Base-by-base conservation (phyloP, 2,888 invertebrate species). In the Hypolimnas misippus region DNA sequence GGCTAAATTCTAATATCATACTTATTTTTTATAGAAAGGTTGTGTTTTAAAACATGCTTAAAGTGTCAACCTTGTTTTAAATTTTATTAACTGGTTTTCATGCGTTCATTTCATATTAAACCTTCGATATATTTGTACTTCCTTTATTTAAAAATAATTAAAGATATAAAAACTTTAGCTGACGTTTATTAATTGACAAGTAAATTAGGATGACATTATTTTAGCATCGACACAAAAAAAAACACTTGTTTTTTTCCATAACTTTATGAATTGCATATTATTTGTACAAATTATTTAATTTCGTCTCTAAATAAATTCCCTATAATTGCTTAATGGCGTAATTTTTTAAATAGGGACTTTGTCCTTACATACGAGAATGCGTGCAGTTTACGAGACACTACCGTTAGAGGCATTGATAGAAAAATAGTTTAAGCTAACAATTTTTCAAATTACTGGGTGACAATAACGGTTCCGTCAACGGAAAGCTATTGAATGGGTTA, bases 391-490 rank as follows among this genome's bases (percentile, higher is more conserved):
- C 40, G 40, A 7, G 16, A 14, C 7, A 40, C 1, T 7, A 33
- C 61, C 49, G 57, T 62, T 62, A 53, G 44, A 52, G 44, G 16
- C 31, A 31, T 31, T 12, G 17, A 42, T 17, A 16, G 12, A 38
- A 57, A 7, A 57, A 31, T 29, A 51, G 10, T 38, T 29, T 31
- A 42, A 19, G 44, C 14, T 25, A 44, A 62, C 40, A 58, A 31
- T 66, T 63, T 55, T 54, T 58, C 33, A 52, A 35, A 51, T 55
- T 46, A 56, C 31, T 40, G 19, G n/a, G 29, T 58, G 57, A 58
- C 61, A 56, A 29, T 62, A 63, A 63, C 58, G 38, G 66, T 56
- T 52, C 19, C 49, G 51, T 17, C 16, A 54, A 56, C 25, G 17
- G 17, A 35, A 33, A 46, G 14, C 49, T n/a, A 17, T 29, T 40